A percentile compares a stretch with the other conserved stretches of the same genome.
Conservation (phyloP, 1,140 invertebrate genomes). For the Tetraneura akinire region DNA sequence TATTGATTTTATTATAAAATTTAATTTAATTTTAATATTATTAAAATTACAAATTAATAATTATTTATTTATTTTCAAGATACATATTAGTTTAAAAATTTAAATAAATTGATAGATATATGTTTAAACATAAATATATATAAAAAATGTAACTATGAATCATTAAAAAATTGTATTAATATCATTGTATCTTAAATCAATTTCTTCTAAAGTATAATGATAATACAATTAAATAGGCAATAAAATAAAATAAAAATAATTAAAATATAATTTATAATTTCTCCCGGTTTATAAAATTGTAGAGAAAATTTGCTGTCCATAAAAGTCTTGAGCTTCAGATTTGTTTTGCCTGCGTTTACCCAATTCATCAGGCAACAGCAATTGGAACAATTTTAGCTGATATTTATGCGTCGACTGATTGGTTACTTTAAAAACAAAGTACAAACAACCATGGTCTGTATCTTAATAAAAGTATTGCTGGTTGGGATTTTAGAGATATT, state of each 20-base stretch:
- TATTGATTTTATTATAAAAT: too few species aligned
- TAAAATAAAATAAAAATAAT: neutral
- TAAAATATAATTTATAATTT: constrained; percentile 43
- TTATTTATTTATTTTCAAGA: neutral
- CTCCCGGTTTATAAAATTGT: constrained; percentile 51
- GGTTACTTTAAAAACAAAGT: constrained; percentile 34
- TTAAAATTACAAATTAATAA: neutral
- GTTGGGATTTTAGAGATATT: constrained; percentile 44
- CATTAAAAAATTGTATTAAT: neutral
- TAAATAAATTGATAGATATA: too few species aligned
- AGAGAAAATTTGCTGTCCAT: constrained; percentile 48
- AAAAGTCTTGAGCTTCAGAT: constrained; percentile 48
- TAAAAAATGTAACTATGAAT: neutral
- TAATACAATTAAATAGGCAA: constrained; percentile 29
- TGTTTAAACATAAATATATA: too few species aligned
- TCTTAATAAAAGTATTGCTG: constrained; percentile 38
- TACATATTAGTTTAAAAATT: neutral
- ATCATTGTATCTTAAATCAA: constrained; percentile 18
- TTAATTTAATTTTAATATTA: too few species aligned
- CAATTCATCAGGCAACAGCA: constrained; percentile 33
- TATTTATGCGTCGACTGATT: constrained; percentile 20
- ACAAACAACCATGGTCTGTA: constrained; percentile 47
- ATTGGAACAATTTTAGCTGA: constrained; percentile 44
- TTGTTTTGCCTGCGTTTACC: constrained; percentile 39
- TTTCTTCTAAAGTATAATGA: constrained; percentile 32